Base-by-base conservation (phyloP, 2,888 invertebrate species). In the Nomada flava region DNA sequence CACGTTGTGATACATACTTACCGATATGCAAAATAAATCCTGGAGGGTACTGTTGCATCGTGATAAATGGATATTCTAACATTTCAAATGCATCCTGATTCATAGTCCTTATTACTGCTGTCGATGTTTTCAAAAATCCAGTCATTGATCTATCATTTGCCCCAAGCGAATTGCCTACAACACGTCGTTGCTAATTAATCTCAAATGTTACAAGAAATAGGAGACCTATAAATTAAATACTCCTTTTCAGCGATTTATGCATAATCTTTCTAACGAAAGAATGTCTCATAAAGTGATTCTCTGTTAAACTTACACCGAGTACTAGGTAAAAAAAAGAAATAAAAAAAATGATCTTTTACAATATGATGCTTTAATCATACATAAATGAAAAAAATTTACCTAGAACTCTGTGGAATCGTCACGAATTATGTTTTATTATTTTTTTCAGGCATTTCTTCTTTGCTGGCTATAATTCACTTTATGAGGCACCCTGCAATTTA, bases 21-120 rank as follows among this genome's bases (percentile, higher is more conserved):
- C 98, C 99, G 88, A 99, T 95, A 92, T 98, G 97, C 23, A 97
- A 95, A 87, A 99, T 96, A 91, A 99, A 98, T 15, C 98, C 98
- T 0, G 96, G 95, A 9, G 99, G 98, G 94, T 98, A 98, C 89
- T 97, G 97, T 0, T 97, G 96, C 95, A 99, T 97, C 0, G 99
- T 99, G 71, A 99, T 95, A 93, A 99, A 99, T 0, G 99, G 99
- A 94, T 98, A 99, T 92, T 99, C 99, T 92, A 98, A 94, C 96
- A 98, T 96, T 85, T 98, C 98, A 89, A 98, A 95, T 91, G 96
- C 96, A 84, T 97, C 97, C 89, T 96, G 96, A 91, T 96, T 96
- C 94, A 96, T 95, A 0, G 96, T 95, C 55, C 96, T 95, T 78
- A 96, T 93, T 80, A 96, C 95, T 67, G 96, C 95, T 55, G 93